Evolutionary conservation across 2,113 vertebrate species (phyloP).

Genomic region (Salvator merianae): DNA sequence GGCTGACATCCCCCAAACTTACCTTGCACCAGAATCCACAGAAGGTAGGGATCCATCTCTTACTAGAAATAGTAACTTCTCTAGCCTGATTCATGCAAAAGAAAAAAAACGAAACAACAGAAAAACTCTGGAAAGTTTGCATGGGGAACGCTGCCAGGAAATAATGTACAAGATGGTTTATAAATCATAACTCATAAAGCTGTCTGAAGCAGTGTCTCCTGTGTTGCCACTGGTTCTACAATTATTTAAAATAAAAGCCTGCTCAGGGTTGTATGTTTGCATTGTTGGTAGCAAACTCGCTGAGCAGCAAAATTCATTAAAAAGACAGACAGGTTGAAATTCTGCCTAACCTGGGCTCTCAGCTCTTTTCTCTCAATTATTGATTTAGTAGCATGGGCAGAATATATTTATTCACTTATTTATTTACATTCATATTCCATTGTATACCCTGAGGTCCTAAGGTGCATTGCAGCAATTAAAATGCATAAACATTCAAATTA

Average conservation of each 20-base stretch:
- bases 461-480: no score
- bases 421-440: no score
- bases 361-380: not conserved
- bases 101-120: not conserved
- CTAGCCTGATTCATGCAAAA: not conserved
- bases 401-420: no score
- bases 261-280: not conserved
- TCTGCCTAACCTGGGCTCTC: not conserved
- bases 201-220: not conserved
- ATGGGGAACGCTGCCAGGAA: not conserved
- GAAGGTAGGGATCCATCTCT: not conserved
- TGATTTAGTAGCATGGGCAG: not conserved
- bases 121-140: not conserved
- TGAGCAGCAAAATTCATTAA: slow-evolving; percentile 15
- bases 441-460: no score
- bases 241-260: not conserved
- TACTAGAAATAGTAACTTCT: not conserved
- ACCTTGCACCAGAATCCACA: not conserved
- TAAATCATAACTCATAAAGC: not conserved
- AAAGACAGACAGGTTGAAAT: not conserved
- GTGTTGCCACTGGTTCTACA: not conserved
- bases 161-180: not conserved
- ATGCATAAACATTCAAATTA: no score
- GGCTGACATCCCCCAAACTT: not conserved
- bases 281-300: not conserved